Base-by-base conservation (phyloP, 1,140 invertebrate genomes). In the Mycetomoellerius zeteki region DNA sequence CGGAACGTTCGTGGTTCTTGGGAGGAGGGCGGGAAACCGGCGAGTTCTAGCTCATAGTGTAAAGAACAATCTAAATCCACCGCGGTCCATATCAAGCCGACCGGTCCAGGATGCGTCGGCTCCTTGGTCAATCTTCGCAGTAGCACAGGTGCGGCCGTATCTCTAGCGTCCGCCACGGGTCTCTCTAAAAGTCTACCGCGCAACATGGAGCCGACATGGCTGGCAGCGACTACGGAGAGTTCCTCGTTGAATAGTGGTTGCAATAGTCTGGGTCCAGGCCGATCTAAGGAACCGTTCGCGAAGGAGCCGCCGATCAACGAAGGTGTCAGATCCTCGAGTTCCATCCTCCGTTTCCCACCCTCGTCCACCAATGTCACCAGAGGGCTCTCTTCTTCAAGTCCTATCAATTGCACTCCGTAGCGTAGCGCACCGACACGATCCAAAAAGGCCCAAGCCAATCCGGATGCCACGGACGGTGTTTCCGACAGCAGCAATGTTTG, bases 191-290 rank as follows among this genome's bases (percentile, higher is more conserved):
- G 93, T 56, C 96, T 95, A 0, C 98, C 98, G 10, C 96, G 96
- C 0, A 98, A 93, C 3, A 97, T 85, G 19, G 89, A 95, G 92
- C 80, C 96, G 71, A 95, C 92, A 86, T 96, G 95, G 30, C 97
- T 96, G 3, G 96, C 96, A 24, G 98, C 97, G 86, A 97, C 97
- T 0, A 98, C 96, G 4, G 96, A 96, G 8, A 98, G 93, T 80
- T 98, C 97, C 2, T 97, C 98, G 47, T 97, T 96, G 89, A 98
- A 98, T 1, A 99, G 93, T 0, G 98, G 97, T 89, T 98, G 98
- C 12, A 98, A 92, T 1, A 98, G 96, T 80, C 97, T 96, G 1
- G 97, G 97, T 1, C 96, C 96, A 30, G 97, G 94, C 85, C 96
- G 96, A 19, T 96, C 96, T 1, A 97, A 93, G 0, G 97, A 96